Evolutionary conservation across 2,888 invertebrate species (phyloP), one percentile per base, ranked within the genome.

Genomic region (Tetrapedia diversipes): DNA sequence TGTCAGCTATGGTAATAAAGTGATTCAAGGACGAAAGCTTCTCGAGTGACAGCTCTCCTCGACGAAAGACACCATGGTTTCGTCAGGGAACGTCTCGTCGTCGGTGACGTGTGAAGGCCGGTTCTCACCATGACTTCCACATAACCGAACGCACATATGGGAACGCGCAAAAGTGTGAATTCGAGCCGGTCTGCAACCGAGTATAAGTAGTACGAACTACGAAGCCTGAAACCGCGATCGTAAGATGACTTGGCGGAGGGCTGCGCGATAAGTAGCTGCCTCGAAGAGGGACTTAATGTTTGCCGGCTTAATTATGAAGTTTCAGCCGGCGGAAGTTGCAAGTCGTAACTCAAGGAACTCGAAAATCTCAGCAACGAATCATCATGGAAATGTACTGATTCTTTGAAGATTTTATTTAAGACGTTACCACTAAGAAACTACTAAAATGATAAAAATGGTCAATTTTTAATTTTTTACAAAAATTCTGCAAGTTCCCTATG

Each of bases 81-180:
- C 74, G 82, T 63, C 72, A 66, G 70, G 64, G 54, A 60, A 64
- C 22, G 27, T 34, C 49, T 73, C 59, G 53, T 51, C 53, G 82
- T 63, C 77, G 63, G 49, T 72, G 75, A 80, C 70, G 73, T 56
- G 68, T 49, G 83, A 78, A 78, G 83, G 80, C 69, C 83, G 43
- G 59, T 76, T 78, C 78, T 69, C 68, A 63, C 45, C 65, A 59
- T 51, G 47, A 49, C 74, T 75, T 34, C 69, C 6, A 39, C 29
- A 11, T 10, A 45, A 11, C n/a, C 37, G 11, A 4, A 16, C 14
- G 16, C 24, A 43, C 59, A 45, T 54, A 45, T 45, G 47, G 49
- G 53, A 34, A 66, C 41, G 68, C 61, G 39, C 73, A 68, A 37
- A 57, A 56, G 60, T 49, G 70, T 60, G 71, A 69, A 61, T 59